Base-by-base conservation (phyloP, 37 sponge, comb jelly and placozoan genomes). In the Theonella swinhoei region DNA sequence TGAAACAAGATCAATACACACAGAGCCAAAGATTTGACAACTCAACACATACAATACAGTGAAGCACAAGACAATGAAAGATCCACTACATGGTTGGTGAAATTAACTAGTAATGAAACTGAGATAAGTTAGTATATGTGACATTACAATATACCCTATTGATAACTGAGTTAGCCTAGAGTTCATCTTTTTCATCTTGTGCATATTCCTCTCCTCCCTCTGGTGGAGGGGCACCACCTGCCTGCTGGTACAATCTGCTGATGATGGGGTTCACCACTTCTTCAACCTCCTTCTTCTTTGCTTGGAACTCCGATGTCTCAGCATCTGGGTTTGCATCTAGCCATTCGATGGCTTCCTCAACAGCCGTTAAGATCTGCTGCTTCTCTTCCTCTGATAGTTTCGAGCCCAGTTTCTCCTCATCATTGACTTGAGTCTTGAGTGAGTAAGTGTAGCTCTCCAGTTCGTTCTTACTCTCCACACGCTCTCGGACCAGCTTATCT, bases 211-310 rank as follows among this genome's bases (percentile, higher is more conserved):
- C 74, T 8, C 17, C 70, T 62, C 43, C 75, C 19, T 85, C 89
- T 3, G 76, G 88, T 60, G 64, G 70, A 25, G 40, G 86, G 32
- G 74, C 75, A 41, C 91, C 91, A 26, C 87, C 95, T 63, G 79
- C 62, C 42, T 94, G 93, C 60, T 92, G 85, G 78, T 98, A 98
- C 65, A 98, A 81, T 82, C 92, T 96, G 22, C 84, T 83, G 41
- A 96, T 92, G 68, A 98, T 98, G n/a, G 99, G 99, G 76, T 92
- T 88, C 24, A 92, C 96, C 25, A 96, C 71, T 39, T 94, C 97
- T 59, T 98, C 99, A 76, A 98, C 82, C 38, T 91, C 95, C 74
- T 98, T 96, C 89, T 98, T 98, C 80, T 96, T 91, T 35, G 67
- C 90, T 66, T 96, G 76, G 35, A 84, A 76, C 39, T 96, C 99